Evolutionary conservation across 1,140 invertebrate genomes (phyloP), one percentile per base, ranked within the genome.

Genomic region (Paraescarpia echinospica): DNA sequence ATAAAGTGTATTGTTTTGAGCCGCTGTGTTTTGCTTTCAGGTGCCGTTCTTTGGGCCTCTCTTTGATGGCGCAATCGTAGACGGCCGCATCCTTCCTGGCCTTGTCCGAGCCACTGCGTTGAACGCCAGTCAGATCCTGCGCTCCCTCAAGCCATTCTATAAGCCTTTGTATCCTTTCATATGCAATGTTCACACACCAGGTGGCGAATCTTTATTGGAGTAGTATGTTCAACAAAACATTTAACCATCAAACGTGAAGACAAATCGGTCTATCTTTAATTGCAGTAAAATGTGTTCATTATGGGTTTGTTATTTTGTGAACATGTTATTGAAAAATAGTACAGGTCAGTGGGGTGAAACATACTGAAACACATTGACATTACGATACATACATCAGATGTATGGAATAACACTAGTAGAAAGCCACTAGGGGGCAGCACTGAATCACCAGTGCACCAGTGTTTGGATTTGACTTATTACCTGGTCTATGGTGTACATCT

Each of bases 21-120:
- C 22, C 2, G 59, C 27, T 90, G 14, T 90, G 35, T 90, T 41
- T 34, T 90, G 14, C 93, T 95, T 96, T 8, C 96, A 98, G 97
- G 98, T 99, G 93, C 98, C 98, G 5, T 98, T 98, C 96, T 99
- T 99, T 96, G 99, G 99, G 8, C 98, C 99, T 12, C 96, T 99
- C 89, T 99, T 98, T 96, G 98, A 99, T 96, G 99, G 99, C 96
- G 98, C 98, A 93, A 97, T 99, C 89, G 97, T 99, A 59, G 97
- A 98, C 94, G 97, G 98, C 94, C 97, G 97, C 93, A 97, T 98
- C 94, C 95, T 99, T 91, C 98, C 99, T 9, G 98, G 97, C 34
- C 96, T 99, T 41, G 98, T 99, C 35, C 97, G 99, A 93, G 98
- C 98, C 27, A 98, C 98, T 31, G 98, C 98, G 27, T 97, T 99